These are phyloP conservation scores for Drosophila diplacantha DNA, from an alignment of 2,888 invertebrate species.

Conservation along the genomic window DNA sequence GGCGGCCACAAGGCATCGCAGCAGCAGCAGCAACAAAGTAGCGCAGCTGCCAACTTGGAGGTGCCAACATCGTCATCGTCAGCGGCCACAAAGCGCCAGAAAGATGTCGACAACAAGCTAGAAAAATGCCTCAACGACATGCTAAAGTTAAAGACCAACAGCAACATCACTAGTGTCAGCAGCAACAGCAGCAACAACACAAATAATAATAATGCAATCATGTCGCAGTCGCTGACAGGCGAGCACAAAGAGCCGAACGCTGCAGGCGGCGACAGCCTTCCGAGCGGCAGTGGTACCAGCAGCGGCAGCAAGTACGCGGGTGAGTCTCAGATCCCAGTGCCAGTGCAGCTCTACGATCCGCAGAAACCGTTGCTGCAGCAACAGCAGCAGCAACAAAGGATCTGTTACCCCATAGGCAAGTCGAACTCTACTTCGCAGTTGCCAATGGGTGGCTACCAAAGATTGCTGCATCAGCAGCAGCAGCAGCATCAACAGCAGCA, in stretches of 20 bases:
- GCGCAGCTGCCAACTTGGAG: slow-evolving; percentile 32
- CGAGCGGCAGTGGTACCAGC: slow-evolving; percentile 36
- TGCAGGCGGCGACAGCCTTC: slow-evolving; percentile 33
- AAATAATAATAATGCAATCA: slow-evolving; percentile 46
- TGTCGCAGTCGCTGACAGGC: slow-evolving; percentile 50
- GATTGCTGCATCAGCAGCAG: slow-evolving; percentile 68
- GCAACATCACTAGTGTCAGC: slow-evolving; percentile 40
- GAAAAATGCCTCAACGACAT: slow-evolving; percentile 77
- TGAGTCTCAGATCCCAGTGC: slow-evolving; percentile 66
- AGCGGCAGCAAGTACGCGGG: slow-evolving; percentile 47
- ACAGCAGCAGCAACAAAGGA: slow-evolving; percentile 58
- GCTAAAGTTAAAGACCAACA: slow-evolving; percentile 70
- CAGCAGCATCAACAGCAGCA: slow-evolving; percentile 45
- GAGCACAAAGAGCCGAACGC: slow-evolving; percentile 59
- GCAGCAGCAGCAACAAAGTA: slow-evolving; percentile 38
- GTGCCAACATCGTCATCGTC: slow-evolving; percentile 32
- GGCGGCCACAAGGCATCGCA: slow-evolving; percentile 36
- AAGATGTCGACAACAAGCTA: slow-evolving; percentile 77
- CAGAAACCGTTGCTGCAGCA: slow-evolving; percentile 60
- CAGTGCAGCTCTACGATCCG: slow-evolving; percentile 62
- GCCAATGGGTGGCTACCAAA: slow-evolving; percentile 71
- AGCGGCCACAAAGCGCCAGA: slow-evolving; percentile 73
- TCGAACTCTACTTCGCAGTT: slow-evolving; percentile 77
- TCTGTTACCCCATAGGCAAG: slow-evolving; percentile 73
- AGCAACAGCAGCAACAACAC: slow-evolving; percentile 16